phyloP scores from a whole-genome alignment of 2,113 vertebrate species.

The Arizona elegans region DNA sequence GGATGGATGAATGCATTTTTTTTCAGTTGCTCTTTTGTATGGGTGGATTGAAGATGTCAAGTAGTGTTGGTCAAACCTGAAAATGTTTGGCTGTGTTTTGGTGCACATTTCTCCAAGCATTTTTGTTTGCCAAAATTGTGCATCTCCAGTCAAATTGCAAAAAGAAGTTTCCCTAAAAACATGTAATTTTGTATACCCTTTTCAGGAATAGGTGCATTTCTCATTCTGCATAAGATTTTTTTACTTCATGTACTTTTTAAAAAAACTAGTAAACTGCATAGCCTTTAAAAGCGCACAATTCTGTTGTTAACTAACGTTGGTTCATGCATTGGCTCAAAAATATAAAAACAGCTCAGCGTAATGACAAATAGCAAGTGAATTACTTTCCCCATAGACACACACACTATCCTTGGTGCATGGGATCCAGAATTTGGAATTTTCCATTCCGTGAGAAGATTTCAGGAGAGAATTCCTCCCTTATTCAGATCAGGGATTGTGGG shows the following conservation, averaged over 20 bases:
- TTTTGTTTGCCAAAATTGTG: not conserved
- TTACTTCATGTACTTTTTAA: not conserved
- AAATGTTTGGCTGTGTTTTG: not conserved
- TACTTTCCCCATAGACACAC: not conserved
- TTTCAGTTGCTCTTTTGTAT: not conserved
- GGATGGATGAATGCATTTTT: not conserved
- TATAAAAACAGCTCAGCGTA: not conserved
- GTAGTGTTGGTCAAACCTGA: not conserved
- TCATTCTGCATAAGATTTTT: not conserved
- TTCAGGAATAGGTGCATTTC: not conserved
- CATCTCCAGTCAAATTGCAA: not conserved
- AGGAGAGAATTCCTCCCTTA: not conserved
- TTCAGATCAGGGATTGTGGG: not conserved
- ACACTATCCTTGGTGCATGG: not conserved
- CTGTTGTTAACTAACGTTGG: not conserved
- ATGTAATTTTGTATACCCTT: not conserved
- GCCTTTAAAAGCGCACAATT: not conserved
- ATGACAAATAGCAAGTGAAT: not conserved
- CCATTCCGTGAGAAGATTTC: not conserved
- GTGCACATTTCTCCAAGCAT: not conserved
- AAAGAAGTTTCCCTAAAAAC: not conserved
- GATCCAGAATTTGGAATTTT: not conserved
- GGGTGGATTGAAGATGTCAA: not conserved
- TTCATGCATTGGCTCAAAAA: not conserved
- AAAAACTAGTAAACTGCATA: not conserved